A percentile compares a stretch with the other conserved stretches of the same genome.
Conservation (phyloP, 2,797 vertebrate species). For the Nyctalus aviator region DNA sequence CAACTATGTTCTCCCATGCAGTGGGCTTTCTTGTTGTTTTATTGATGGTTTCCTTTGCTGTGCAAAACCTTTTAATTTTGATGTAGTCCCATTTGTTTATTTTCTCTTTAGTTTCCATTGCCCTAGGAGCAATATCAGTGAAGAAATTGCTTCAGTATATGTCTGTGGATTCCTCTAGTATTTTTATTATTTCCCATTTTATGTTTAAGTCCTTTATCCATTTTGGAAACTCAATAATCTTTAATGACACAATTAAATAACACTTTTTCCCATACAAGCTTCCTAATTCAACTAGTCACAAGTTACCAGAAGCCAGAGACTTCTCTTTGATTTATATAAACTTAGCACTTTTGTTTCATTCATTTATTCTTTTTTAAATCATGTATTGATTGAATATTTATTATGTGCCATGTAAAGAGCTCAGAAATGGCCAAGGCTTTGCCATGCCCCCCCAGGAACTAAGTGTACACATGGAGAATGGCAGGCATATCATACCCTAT, state of each 20-base stretch:
- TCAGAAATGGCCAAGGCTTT: slow-evolving; percentile 13
- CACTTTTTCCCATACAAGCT: neutral
- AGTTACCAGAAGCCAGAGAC: neutral
- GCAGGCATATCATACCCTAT: neutral
- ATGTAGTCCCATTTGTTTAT: too few relatives aligned
- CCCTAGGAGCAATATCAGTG: too few relatives aligned
- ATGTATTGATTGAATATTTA: neutral
- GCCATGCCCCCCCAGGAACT: neutral
- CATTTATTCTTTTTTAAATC: neutral
- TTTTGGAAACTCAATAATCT: neutral
- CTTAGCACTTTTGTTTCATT: slow-evolving; percentile 13
- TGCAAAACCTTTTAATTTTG: too few relatives aligned
- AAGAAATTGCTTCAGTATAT: too few relatives aligned
- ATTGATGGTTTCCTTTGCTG: too few relatives aligned
- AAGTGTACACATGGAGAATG: neutral
- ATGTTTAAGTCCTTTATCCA: too few relatives aligned
- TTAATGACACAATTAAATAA: slow-evolving; percentile 4
- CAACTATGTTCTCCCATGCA: too few relatives aligned
- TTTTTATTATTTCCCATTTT: too few relatives aligned
- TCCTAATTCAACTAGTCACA: neutral
- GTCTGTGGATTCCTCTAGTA: too few relatives aligned
- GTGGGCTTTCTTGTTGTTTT: too few relatives aligned
- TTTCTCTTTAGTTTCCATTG: too few relatives aligned
- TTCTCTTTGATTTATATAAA: slow-evolving; percentile 7
- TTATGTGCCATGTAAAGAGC: neutral